Evolutionary conservation across 2,888 invertebrate genomes (phyloP), one percentile per base, ranked within the genome.

Genomic region (Melanchra persicariae): DNA sequence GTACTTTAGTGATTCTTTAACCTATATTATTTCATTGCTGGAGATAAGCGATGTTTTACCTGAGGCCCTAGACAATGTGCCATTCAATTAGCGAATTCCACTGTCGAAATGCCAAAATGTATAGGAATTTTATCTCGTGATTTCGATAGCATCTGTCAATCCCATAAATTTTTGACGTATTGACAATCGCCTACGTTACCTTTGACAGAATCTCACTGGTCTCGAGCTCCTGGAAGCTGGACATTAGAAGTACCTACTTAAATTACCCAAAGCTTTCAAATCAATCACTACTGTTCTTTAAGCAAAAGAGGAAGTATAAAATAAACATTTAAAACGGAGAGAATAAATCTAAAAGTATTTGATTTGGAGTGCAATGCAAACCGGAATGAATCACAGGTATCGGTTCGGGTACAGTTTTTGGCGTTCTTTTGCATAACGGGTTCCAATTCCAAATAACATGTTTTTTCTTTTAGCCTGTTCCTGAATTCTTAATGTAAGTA

Each of bases 381-480:
- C 83, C 74, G 70, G 74, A 76, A 83, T 73, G 66, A 76, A 78
- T 83, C 76, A 74, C 61, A 63, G 70, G 64, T 74, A 81, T 79
- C 63, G 63, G 69, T 74, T 63, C 59, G 62, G 60, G 61, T 76
- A 69, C 73, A 68, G 77, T 77, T 83, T 85, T 82, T 77, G 64
- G 69, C 64, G 67, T 68, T 68, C 43, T 78, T 83, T 79, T 67
- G 26, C 47, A 67, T 82, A 84, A 87, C 83, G 81, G 79, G 78
- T 82, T 80, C 62, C 77, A 73, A 79, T 79, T 74, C 66, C 73
- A 73, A 81, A 76, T 74, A 70, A 83, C 79, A 71, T 67, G 73
- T 63, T n/a, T 70, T 82, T 81, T 72, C 64, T 54, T 58, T 74
- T 26, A 49, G 22, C 30, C 58, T 22, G 70, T 22, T 54, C 47